A percentile compares a stretch with the other conserved stretches of the same genome.
These are phyloP conservation scores for Aselliscus stoliczkanus DNA, from an alignment of 2,797 vertebrate species.

Conservation along the genomic window DNA sequence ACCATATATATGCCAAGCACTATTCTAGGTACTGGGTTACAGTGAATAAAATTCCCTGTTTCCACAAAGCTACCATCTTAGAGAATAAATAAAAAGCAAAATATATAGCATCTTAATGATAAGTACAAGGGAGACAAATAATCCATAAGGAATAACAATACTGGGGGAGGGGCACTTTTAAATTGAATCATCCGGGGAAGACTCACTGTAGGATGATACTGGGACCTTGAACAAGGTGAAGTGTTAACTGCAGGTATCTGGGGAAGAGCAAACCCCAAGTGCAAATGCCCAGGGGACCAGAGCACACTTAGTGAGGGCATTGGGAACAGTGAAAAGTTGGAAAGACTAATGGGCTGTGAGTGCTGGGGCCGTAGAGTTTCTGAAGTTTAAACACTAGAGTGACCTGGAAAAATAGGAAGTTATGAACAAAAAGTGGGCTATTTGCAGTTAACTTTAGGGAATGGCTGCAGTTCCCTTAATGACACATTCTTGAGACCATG, in stretches of 20 bases:
- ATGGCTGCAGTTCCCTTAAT: neutral
- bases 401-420: neutral
- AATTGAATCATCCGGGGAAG: neutral
- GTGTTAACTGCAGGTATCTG: neutral
- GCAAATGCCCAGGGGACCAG: neutral
- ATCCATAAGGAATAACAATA: neutral
- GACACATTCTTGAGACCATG: neutral
- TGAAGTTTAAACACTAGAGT: neutral
- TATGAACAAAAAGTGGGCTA: neutral
- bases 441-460: neutral
- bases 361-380: neutral
- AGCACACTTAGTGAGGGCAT: fast-evolving
- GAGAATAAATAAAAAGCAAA: neutral
- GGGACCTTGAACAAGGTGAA: neutral
- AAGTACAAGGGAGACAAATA: neutral
- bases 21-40: neutral
- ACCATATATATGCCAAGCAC: neutral
- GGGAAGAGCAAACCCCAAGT: neutral
- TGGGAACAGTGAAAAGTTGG: neutral
- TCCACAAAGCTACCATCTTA: neutral
- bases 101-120: neutral
- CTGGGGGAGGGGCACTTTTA: neutral
- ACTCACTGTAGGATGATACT: neutral
- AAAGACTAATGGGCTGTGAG: no score
- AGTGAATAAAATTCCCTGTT: neutral